Evolutionary conservation across 2,797 vertebrate species (phyloP), one percentile per base, ranked within the genome.

Genomic region (Sphaeramia orbicularis): DNA sequence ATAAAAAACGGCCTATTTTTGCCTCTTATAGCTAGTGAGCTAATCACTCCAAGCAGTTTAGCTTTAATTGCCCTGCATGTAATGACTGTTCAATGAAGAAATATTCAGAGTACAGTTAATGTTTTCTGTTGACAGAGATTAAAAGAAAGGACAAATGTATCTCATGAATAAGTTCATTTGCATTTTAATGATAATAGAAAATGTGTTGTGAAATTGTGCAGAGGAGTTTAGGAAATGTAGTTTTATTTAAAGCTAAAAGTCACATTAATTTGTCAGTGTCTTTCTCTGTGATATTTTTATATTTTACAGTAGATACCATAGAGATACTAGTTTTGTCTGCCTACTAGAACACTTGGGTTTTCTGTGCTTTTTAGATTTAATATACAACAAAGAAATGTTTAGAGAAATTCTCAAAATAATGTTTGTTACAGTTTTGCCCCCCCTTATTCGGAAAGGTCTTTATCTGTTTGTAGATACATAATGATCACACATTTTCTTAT

Each of bases 11-110:
- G 1, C 45, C 38, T 11, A 1, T 15, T 52, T 48, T 16, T 38
- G 4, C 6, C 13, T 30, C 8, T 24, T 55, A 18, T n/a, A 36
- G 15, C 7, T 42, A 7, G 2, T 1, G 51, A 51, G 53, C 57
- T 12, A 44, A 38, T 60, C n/a, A 19, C 48, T 27, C 16, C 35
- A 43, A 32, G 35, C 43, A 51, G 27, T 27, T 35, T 15, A 21
- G n/a, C 21, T 68, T 61, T 57, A 50, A 62, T 27, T 30, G 37
- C 52, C 44, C 49, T 41, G 47, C 47, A 10, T 35, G 38, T 61
- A 44, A 56, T 2, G 16, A 27, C 11, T 30, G 15, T 58, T 63
- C 60, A 24, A 74, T 48, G 19, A 19, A 61, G 52, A 58, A 16
- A 3, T 10, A 59, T 35, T 2, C 36, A 43, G 21, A 7, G 1